phyloP scores from a whole-genome alignment of 2,888 invertebrate species.

The Thereva nobilitata region DNA sequence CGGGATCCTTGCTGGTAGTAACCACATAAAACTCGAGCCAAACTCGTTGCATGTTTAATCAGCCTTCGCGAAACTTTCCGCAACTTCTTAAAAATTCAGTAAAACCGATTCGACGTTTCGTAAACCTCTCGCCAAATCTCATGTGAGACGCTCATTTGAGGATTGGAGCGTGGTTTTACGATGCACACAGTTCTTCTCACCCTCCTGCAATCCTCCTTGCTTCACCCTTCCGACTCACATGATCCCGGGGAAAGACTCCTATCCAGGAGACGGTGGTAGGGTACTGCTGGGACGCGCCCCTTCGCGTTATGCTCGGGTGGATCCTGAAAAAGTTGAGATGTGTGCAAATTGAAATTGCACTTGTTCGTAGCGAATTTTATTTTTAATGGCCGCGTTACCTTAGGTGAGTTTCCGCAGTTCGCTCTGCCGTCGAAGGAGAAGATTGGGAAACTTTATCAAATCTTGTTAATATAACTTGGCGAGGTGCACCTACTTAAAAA shows the following conservation, averaged over 20 bases:
- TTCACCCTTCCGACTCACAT: conserved; percentile 2
- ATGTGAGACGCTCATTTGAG: conserved; percentile 30
- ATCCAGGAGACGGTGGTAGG: conserved; percentile 22
- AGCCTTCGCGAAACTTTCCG: conserved; percentile 25
- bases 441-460: conserved; percentile 32
- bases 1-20: not conserved
- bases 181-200: conserved; percentile 7
- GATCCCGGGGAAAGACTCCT: not conserved
- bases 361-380: conserved; percentile 25
- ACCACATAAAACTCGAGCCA: conserved; percentile 20
- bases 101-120: conserved; percentile 30
- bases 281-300: conserved; percentile 1
- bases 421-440: conserved; percentile 26
- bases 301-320: not conserved
- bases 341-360: conserved; percentile 34
- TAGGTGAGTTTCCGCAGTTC: conserved; percentile 15
- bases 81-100: conserved; percentile 32
- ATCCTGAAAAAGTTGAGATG: conserved; percentile 33
- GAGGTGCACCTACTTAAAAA: too few species aligned
- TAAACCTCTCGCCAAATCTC: conserved; percentile 22
- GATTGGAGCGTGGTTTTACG: conserved; percentile 23
- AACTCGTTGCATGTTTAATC: conserved; percentile 32
- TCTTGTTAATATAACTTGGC: conserved; percentile 5
- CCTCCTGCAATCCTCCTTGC: not conserved
- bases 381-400: conserved; percentile 22